phyloP scores from a whole-genome alignment of 2,888 invertebrate species.

The Pinctada fucata region DNA sequence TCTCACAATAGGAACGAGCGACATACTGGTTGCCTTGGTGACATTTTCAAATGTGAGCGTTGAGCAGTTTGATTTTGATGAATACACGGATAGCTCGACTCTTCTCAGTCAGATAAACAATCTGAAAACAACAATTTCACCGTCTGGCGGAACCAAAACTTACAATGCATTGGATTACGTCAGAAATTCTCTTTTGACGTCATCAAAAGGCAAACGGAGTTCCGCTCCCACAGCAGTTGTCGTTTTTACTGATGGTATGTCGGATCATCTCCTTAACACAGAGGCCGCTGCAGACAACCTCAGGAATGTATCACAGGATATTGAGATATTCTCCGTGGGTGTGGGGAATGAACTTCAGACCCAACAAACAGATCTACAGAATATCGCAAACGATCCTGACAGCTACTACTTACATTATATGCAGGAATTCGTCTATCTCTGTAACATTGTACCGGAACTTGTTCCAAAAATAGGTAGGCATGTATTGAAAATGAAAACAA shows the following conservation, averaged over 20 bases:
- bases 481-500: too few relatives aligned
- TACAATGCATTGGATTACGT: slow-evolving; percentile 24
- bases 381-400: slow-evolving; percentile 32
- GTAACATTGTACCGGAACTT: slow-evolving; percentile 30
- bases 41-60: slow-evolving; percentile 18
- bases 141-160: slow-evolving; percentile 29
- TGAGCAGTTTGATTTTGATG: slow-evolving; percentile 20
- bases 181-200: slow-evolving; percentile 3
- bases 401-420: slow-evolving; percentile 18
- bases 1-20: slow-evolving; percentile 24
- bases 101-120: slow-evolving; percentile 14
- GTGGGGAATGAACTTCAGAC: slow-evolving; percentile 10
- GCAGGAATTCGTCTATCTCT: slow-evolving; percentile 23
- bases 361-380: slow-evolving; percentile 14
- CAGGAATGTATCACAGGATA: background rate
- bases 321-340: slow-evolving; percentile 29
- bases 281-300: slow-evolving; percentile 8
- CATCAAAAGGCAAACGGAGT: slow-evolving; percentile 2
- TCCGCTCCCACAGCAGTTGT: slow-evolving; percentile 21
- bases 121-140: slow-evolving; percentile 3
- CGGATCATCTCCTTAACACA: slow-evolving; percentile 15
- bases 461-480: slow-evolving; percentile 30
- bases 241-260: slow-evolving; percentile 34
- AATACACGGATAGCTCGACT: background rate
- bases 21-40: slow-evolving; percentile 29